Percentiles rank a stretch among this genome's conserved stretches.
Evolutionary conservation across 2,797 vertebrate species (phyloP).

Genomic region (Helicolenus hilgendorfi): DNA sequence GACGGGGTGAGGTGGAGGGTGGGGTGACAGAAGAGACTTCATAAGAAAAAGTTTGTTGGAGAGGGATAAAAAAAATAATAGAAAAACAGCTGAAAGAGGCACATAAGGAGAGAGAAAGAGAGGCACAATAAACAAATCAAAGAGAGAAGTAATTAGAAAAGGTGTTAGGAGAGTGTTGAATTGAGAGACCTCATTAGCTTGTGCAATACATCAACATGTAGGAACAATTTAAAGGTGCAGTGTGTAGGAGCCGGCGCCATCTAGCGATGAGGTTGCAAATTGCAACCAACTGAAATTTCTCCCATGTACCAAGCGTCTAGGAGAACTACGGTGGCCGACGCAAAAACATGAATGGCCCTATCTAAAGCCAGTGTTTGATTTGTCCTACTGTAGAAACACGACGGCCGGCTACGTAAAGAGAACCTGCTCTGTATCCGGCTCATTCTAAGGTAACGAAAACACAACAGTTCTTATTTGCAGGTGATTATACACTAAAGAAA

Average conservation of each 20-base stretch:
- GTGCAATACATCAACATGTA: neutral
- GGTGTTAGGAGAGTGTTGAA: neutral
- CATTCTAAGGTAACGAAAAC: no score
- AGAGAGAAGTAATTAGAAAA: conserved; percentile 13
- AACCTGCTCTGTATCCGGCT: no score
- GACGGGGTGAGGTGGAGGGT: conserved; percentile 11
- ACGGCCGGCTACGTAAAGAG: rapidly evolving
- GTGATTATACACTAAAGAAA: no score
- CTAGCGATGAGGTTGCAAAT: no score
- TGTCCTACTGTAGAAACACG: no score
- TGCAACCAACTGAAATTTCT: no score
- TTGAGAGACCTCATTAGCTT: conserved; percentile 7
- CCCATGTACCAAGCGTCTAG: no score
- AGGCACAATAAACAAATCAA: neutral
- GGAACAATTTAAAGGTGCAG: neutral
- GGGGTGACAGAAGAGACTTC: conserved; percentile 48
- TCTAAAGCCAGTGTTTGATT: no score
- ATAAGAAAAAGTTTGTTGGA: conserved; percentile 19
- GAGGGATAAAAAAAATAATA: conserved; percentile 10
- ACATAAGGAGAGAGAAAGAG: neutral
- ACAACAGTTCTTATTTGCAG: no score
- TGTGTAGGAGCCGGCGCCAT: no score
- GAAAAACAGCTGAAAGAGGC: conserved; percentile 4
- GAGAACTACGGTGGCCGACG: no score
- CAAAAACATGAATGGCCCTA: no score